These are phyloP conservation scores for Baryphthengus martii DNA, from an alignment of 2,113 vertebrate species.

Conservation along the genomic window DNA sequence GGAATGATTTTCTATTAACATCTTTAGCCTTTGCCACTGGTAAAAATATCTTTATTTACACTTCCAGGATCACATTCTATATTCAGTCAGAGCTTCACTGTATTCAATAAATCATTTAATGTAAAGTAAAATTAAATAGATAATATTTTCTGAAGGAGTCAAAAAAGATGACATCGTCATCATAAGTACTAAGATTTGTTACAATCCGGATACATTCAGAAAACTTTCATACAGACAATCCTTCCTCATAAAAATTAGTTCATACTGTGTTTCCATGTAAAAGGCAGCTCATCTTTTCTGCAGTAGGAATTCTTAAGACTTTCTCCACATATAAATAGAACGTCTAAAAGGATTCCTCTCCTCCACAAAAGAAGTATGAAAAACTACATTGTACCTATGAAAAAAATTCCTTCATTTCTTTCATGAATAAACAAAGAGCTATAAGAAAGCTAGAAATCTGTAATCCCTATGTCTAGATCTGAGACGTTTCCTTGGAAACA, in stretches of 20 bases:
- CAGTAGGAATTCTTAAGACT: not conserved
- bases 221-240: no score
- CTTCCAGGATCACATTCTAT: not conserved
- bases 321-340: not conserved
- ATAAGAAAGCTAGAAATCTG: slow-evolving; percentile 65
- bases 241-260: not conserved
- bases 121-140: not conserved
- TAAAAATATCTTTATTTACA: not conserved
- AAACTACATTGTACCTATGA: slow-evolving; percentile 48
- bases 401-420: slow-evolving; percentile 60
- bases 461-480: slow-evolving; percentile 62
- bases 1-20: not conserved
- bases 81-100: not conserved
- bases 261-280: not conserved
- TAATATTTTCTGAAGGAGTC: not conserved
- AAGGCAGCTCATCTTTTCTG: not conserved
- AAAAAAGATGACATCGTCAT: not conserved
- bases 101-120: not conserved
- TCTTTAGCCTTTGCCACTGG: not conserved
- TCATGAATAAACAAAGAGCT: slow-evolving; percentile 60
- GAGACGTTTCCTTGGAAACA: slow-evolving; percentile 68
- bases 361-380: slow-evolving; percentile 17
- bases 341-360: not conserved
- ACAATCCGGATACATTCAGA: not conserved
- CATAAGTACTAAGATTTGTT: not conserved